Conservation (phyloP, 2,888 invertebrate species). For the Dasysyrphus albostriatus region DNA sequence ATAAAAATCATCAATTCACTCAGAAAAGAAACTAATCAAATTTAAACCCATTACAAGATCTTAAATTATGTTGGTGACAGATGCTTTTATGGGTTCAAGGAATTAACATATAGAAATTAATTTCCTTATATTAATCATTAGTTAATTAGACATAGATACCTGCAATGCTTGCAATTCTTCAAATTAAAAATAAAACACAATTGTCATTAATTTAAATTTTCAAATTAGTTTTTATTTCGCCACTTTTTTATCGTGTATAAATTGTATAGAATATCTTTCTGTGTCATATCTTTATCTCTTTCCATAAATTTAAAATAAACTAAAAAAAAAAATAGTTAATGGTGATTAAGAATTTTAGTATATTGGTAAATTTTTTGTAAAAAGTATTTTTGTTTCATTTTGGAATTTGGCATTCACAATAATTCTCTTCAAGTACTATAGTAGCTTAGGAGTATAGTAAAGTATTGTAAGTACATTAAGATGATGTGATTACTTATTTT, state of each 20-base stretch:
- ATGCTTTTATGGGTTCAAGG: too few relatives aligned
- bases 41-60: too few relatives aligned
- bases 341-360: background rate
- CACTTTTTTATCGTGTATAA: slow-evolving; percentile 62
- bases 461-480: background rate
- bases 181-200: background rate
- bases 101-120: too few relatives aligned
- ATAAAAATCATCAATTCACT: too few relatives aligned
- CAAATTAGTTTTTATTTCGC: slow-evolving; percentile 61
- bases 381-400: slow-evolving; percentile 10
- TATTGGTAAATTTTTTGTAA: background rate
- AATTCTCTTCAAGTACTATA: background rate
- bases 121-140: too few relatives aligned
- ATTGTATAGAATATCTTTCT: slow-evolving; percentile 65
- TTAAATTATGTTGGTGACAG: too few relatives aligned
- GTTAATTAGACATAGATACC: too few relatives aligned
- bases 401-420: slow-evolving; percentile 16
- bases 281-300: slow-evolving; percentile 39
- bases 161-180: background rate
- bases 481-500: background rate
- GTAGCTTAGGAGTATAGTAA: background rate
- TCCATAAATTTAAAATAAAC: slow-evolving; percentile 33
- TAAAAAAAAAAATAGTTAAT: slow-evolving; percentile 29
- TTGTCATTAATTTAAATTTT: slow-evolving; percentile 7
- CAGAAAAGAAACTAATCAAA: too few relatives aligned